phyloP scores from a whole-genome alignment of 2,888 invertebrate species.

The Trichogramma dendrolimi region DNA sequence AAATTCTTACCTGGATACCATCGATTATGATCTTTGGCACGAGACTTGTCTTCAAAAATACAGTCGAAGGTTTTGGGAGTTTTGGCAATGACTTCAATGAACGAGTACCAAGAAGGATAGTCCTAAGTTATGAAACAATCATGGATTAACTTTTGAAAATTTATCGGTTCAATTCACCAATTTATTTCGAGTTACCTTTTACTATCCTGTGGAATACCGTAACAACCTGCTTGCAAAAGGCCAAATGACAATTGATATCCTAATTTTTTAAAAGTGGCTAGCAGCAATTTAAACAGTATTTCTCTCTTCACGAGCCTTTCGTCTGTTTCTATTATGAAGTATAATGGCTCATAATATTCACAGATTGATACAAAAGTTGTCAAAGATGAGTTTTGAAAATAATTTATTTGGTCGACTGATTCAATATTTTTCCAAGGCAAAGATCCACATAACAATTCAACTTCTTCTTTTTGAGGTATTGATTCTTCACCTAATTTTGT shows the following conservation, averaged over 20 bases:
- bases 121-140: slow-evolving; percentile 43
- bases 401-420: slow-evolving; percentile 81
- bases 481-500: slow-evolving; percentile 55
- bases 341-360: slow-evolving; percentile 78
- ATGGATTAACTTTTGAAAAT: neutral
- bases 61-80: slow-evolving; percentile 76
- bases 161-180: neutral
- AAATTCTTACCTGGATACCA: slow-evolving; percentile 54
- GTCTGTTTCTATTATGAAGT: slow-evolving; percentile 79
- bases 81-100: slow-evolving; percentile 70
- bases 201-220: slow-evolving; percentile 78
- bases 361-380: slow-evolving; percentile 80
- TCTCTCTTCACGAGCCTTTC: slow-evolving; percentile 78
- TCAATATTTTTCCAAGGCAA: slow-evolving; percentile 87
- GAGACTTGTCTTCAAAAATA: slow-evolving; percentile 67
- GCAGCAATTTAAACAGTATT: slow-evolving; percentile 74
- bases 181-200: slow-evolving; percentile 54
- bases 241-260: slow-evolving; percentile 85
- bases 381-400: slow-evolving; percentile 79
- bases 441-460: slow-evolving; percentile 78
- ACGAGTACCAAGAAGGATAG: slow-evolving; percentile 76
- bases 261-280: slow-evolving; percentile 72
- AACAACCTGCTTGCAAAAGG: slow-evolving; percentile 78
- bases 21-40: slow-evolving; percentile 61
- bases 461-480: slow-evolving; percentile 72